Evolutionary conservation across 2,113 vertebrate genomes (phyloP).

Genomic region (Eulemur rufifrons): DNA sequence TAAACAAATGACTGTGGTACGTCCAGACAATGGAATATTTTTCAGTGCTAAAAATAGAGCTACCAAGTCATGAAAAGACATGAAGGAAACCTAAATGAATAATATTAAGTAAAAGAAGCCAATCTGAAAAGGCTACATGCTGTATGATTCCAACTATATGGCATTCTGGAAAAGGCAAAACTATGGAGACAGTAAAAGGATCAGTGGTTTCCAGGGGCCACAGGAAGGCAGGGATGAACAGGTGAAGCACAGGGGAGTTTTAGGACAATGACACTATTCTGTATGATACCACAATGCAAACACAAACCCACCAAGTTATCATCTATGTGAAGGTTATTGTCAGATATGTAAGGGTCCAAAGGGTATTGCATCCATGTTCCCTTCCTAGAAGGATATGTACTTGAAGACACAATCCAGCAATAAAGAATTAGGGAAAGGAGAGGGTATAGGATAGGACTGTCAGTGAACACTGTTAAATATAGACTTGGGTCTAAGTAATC

Average conservation of each 20-base stretch:
- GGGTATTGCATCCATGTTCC: not conserved
- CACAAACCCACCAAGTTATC: not conserved
- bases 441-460: too few species aligned
- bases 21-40: not conserved
- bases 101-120: not conserved
- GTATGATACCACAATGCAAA: not conserved
- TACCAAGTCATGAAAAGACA: not conserved
- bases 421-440: not conserved
- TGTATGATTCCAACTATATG: not conserved
- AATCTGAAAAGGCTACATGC: not conserved
- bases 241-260: not conserved
- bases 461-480: not conserved
- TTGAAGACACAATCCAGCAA: not conserved
- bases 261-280: not conserved
- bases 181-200: not conserved
- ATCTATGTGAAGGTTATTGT: not conserved
- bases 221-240: not conserved
- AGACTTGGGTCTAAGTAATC: not conserved
- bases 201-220: not conserved
- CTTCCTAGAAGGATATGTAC: not conserved
- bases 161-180: not conserved
- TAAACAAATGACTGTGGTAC: not conserved
- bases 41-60: not conserved
- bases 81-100: not conserved
- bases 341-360: not conserved